These are phyloP conservation scores for Hippopotamyrus pictus DNA, from an alignment of 2,797 vertebrate species.

Conservation along the genomic window DNA sequence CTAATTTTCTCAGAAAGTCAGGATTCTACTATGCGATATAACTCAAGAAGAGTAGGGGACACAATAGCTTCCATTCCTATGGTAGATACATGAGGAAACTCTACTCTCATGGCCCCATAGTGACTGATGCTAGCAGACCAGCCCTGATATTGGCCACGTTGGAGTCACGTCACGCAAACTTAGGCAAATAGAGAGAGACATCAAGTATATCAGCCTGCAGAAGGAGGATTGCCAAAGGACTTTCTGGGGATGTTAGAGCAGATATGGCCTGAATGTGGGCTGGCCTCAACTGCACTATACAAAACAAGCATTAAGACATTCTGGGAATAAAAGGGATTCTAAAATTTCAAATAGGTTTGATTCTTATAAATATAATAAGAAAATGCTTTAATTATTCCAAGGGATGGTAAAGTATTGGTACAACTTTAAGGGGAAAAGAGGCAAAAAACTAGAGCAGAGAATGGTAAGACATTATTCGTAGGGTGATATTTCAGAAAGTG, in stretches of 20 bases:
- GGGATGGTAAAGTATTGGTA: neutral
- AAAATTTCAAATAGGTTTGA: neutral
- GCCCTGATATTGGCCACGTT: neutral
- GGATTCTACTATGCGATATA: neutral
- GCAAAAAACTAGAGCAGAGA: neutral
- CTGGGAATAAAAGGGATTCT: neutral
- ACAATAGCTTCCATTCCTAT: neutral
- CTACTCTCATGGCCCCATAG: neutral
- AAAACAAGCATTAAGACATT: neutral
- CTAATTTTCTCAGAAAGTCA: neutral
- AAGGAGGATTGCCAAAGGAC: neutral
- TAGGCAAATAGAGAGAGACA: neutral
- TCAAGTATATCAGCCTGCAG: neutral
- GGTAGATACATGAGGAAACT: neutral
- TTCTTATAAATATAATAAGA: neutral
- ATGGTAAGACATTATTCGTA: neutral
- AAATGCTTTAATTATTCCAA: neutral
- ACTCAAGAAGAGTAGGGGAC: neutral
- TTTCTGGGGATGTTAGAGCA: neutral
- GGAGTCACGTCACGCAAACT: neutral
- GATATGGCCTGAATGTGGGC: neutral
- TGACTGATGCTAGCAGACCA: neutral
- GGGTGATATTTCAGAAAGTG: neutral
- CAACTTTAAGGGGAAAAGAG: neutral
- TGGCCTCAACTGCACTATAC: neutral